Evolutionary conservation across 2,888 invertebrate genomes (phyloP), one percentile per base, ranked within the genome.

Genomic region (Argyresthia goedartella): DNA sequence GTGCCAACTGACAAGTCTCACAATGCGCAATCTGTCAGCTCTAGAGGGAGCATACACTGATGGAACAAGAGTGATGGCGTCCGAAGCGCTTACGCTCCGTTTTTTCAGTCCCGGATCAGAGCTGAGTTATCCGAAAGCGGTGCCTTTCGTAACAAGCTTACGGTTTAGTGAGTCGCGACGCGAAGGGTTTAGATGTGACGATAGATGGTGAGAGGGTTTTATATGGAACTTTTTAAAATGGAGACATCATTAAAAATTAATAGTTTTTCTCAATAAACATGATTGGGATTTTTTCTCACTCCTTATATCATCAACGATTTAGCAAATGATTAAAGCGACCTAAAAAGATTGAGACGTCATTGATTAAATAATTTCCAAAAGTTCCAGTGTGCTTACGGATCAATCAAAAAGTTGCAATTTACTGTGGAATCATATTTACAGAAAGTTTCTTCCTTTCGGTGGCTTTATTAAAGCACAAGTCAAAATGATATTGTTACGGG

Each of bases 21-120:
- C 78, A 80, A 73, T 74, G 73, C 69, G 65, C 71, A 68, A 69
- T 72, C 71, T 73, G 75, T 76, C 76, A 71, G 67, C 63, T 59
- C 58, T 49, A 48, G 49, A 52, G 53, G 50, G 52, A 52, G 52
- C 52, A 50, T 54, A 52, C 49, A 43, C 34, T 34, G 60, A 53
- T 53, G 64, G 66, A 73, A 66, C 66, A 70, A 73, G 71, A 72
- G 63, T 63, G 67, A 73, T 73, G 63, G 63, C 61, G 16, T 50
- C 52, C 16, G 53, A 34, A 2, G 50, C 42, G 64, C 62, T 68
- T 62, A 66, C 66, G 61, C 57, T 56, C 63, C 63, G 63, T 63
- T 64, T 61, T 65, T 67, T 63, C 58, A 57, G 58, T 61, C 49
- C 8, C 49, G 39, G 49, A 49, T 49, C 49, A 39, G 36, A 9